A percentile compares a stretch with the other conserved stretches of the same genome.
Evolutionary conservation across 2,113 vertebrate genomes (phyloP).

Genomic region (Prinia subflava): DNA sequence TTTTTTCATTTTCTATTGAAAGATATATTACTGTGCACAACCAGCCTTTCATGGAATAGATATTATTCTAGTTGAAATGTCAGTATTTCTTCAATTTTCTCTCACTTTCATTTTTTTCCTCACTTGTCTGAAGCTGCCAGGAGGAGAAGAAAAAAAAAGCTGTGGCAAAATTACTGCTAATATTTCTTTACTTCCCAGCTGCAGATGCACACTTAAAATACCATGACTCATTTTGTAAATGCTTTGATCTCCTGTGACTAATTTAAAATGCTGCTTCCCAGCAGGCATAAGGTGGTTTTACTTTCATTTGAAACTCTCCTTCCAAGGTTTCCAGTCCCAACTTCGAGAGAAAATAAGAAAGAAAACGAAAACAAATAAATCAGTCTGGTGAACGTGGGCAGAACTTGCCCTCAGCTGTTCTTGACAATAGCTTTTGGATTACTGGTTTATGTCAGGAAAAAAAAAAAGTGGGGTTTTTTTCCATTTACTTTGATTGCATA

Average conservation of each 20-base stretch:
- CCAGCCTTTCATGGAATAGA: neutral
- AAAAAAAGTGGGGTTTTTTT: neutral
- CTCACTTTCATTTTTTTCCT: neutral
- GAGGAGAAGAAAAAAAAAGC: neutral
- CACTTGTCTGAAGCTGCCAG: neutral
- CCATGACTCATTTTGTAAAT: neutral
- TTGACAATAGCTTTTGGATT: neutral
- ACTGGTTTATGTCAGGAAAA: neutral
- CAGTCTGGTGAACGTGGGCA: neutral
- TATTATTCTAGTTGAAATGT: neutral
- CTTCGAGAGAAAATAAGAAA: neutral
- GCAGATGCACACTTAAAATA: neutral
- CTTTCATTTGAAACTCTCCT: conserved; percentile 1
- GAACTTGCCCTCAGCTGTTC: neutral
- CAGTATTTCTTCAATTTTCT: neutral
- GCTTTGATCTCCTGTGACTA: conserved; percentile 31
- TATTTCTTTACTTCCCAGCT: neutral
- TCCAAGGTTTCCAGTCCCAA: neutral
- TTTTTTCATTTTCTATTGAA: neutral
- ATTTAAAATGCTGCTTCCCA: neutral
- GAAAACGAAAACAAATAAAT: neutral
- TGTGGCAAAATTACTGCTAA: neutral
- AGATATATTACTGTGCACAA: neutral
- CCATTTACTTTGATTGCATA: neutral
- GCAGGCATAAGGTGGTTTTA: neutral